Conservation (phyloP, 2,113 vertebrate genomes). For the Eleginops maclovinus region DNA sequence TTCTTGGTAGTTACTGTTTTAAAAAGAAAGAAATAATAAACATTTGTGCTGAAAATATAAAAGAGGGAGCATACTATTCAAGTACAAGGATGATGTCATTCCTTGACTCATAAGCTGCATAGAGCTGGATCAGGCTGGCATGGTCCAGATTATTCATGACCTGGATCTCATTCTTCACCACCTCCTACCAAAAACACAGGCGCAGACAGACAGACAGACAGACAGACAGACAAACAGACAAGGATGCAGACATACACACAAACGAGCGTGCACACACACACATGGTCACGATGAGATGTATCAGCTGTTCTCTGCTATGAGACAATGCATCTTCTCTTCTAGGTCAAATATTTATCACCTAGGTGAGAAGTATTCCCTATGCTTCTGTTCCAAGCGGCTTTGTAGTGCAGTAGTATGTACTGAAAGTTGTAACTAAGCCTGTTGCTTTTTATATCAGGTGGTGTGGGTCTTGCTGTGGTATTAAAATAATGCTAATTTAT, state of each 20-base stretch:
- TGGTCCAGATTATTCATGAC: conserved; percentile 99
- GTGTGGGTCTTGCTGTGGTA: conserved; percentile 16
- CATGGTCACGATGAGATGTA: conserved; percentile 56
- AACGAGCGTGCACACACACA: conserved; percentile 11
- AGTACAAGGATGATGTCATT: conserved; percentile 95
- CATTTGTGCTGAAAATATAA: conserved; percentile 72
- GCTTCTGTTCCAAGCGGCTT: conserved; percentile 67
- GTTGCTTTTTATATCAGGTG: conserved; percentile 58
- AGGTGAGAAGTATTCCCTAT: conserved; percentile 58
- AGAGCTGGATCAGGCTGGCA: conserved; percentile 94
- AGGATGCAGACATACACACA: conserved; percentile 17
- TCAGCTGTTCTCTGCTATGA: conserved; percentile 71
- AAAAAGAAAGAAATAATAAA: conserved; percentile 2
- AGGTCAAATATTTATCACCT: conserved; percentile 76
- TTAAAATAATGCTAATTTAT: conserved; percentile 22
- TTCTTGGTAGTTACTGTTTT: conserved; percentile 4
- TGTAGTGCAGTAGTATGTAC: conserved; percentile 19
- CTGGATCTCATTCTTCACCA: conserved; percentile 95
- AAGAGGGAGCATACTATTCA: conserved; percentile 91
- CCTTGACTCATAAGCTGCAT: conserved; percentile 96
- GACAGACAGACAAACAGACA: neutral
- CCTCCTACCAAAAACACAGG: conserved; percentile 86
- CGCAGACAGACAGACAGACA: conserved; percentile 35
- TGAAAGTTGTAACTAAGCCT: conserved; percentile 42
- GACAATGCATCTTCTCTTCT: conserved; percentile 69